A percentile compares a stretch with the other conserved stretches of the same genome.
Evolutionary conservation across 2,797 vertebrate species (phyloP).

Genomic region (Trachops cirrhosus): DNA sequence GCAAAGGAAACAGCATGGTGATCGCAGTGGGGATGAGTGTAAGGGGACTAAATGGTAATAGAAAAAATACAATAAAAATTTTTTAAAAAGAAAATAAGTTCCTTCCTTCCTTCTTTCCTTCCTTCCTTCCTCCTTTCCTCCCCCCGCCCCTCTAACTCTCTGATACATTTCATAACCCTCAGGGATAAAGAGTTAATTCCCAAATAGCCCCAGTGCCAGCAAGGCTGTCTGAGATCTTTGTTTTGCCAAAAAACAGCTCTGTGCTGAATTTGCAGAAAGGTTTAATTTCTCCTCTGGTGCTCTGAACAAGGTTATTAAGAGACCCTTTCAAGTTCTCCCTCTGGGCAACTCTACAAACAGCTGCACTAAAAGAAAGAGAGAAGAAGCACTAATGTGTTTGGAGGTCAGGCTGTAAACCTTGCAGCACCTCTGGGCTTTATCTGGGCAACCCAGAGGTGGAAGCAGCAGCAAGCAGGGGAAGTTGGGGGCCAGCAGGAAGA

Average conservation of each 20-base stretch:
- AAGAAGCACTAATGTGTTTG: neutral
- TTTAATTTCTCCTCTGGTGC: conserved; percentile 77
- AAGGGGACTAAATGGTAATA: neutral
- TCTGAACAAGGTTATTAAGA: conserved; percentile 81
- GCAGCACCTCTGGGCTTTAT: conserved; percentile 44
- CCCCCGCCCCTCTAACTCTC: neutral
- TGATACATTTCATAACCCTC: neutral
- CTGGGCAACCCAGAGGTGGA: neutral
- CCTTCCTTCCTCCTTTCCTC: neutral
- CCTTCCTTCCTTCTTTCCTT: neutral
- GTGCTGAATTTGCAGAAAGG: conserved; percentile 81
- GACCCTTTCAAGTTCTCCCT: conserved; percentile 79
- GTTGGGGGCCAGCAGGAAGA: neutral
- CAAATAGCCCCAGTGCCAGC: conserved; percentile 50
- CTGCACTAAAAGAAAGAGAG: conserved; percentile 53
- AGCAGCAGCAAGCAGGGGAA: neutral
- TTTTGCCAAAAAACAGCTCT: conserved; percentile 63
- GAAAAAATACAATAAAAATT: neutral
- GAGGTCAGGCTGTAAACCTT: conserved; percentile 17
- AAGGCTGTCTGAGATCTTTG: conserved; percentile 58
- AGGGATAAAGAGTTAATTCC: conserved; percentile 64
- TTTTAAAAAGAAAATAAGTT: neutral
- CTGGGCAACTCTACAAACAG: conserved; percentile 73
- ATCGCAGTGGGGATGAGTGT: neutral
- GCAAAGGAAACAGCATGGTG: neutral